Percentiles rank a stretch among this genome's conserved stretches.
Evolutionary conservation across 2,113 vertebrate genomes (phyloP).

Genomic region (Dipodomys spectabilis): DNA sequence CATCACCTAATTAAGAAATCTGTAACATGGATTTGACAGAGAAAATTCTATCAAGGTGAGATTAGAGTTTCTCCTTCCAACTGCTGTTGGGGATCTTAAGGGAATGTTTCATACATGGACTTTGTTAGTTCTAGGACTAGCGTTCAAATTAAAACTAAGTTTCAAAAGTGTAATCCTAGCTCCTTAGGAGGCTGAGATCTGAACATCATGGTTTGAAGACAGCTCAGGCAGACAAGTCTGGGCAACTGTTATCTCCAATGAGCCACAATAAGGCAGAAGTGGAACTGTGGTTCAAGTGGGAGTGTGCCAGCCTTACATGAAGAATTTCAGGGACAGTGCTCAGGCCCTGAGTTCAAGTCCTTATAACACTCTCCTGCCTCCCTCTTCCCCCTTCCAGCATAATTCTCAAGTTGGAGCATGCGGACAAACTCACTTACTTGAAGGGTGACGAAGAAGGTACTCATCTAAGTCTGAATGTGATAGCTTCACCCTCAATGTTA

Average conservation of each 20-base stretch:
- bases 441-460: constrained; percentile 63
- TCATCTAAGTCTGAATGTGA: constrained; percentile 64
- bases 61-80: constrained; percentile 83
- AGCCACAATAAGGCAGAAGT: too few relatives aligned
- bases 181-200: too few relatives aligned
- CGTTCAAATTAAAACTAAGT: constrained; percentile 80
- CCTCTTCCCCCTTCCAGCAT: too few relatives aligned
- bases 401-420: constrained; percentile 65
- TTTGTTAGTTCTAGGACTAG: constrained; percentile 75
- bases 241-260: too few relatives aligned
- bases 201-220: too few relatives aligned
- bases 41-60: constrained; percentile 79
- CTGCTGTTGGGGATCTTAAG: constrained; percentile 76
- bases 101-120: constrained; percentile 62
- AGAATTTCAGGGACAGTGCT: too few relatives aligned
- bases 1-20: constrained; percentile 84
- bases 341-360: too few relatives aligned
- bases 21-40: constrained; percentile 84
- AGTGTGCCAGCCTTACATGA: too few relatives aligned
- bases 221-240: too few relatives aligned
- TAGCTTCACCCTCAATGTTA: not conserved
- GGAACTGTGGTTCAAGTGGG: too few relatives aligned
- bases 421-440: constrained; percentile 77
- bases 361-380: too few relatives aligned
- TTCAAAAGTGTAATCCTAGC: constrained; percentile 5